Evolutionary conservation across 2,888 invertebrate species (phyloP).

Genomic region (Sympetrum striolatum): DNA sequence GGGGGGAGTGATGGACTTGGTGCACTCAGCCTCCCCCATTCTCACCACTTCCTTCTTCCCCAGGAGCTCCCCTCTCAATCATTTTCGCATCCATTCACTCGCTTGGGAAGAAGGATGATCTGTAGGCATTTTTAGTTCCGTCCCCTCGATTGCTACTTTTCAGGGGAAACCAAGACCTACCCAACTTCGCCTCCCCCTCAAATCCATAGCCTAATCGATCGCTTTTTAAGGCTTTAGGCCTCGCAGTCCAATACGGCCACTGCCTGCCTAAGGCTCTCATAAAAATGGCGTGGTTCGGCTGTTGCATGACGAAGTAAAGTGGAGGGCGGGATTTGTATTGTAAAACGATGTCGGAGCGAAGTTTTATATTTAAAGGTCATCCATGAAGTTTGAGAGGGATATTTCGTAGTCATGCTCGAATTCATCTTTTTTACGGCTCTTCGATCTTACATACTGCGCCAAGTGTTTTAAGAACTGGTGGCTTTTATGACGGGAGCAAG

Average conservation of each 20-base stretch:
- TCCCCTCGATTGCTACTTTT: not conserved
- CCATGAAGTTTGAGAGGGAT: not conserved
- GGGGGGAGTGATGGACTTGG: not conserved
- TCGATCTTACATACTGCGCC: not conserved
- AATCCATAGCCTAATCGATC: constrained; percentile 5
- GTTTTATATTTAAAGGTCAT: not conserved
- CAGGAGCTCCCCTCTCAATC: not conserved
- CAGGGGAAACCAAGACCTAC: not conserved
- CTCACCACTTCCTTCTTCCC: not conserved
- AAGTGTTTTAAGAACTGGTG: not conserved
- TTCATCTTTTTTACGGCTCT: not conserved
- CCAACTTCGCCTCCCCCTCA: not conserved
- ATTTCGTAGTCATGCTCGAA: not conserved
- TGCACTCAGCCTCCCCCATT: too few relatives aligned
- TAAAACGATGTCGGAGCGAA: not conserved
- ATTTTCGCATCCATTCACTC: constrained; percentile 33
- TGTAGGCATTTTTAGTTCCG: not conserved
- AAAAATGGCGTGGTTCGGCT: not conserved
- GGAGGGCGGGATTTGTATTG: not conserved
- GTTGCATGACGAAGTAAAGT: not conserved
- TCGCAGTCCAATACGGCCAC: not conserved
- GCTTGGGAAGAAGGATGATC: constrained; percentile 13
- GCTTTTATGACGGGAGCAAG: not conserved
- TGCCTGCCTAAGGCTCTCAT: not conserved
- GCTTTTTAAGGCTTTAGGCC: not conserved